These are phyloP conservation scores for Hoplias malabaricus DNA, from an alignment of 2,113 vertebrate species.

Conservation along the genomic window DNA sequence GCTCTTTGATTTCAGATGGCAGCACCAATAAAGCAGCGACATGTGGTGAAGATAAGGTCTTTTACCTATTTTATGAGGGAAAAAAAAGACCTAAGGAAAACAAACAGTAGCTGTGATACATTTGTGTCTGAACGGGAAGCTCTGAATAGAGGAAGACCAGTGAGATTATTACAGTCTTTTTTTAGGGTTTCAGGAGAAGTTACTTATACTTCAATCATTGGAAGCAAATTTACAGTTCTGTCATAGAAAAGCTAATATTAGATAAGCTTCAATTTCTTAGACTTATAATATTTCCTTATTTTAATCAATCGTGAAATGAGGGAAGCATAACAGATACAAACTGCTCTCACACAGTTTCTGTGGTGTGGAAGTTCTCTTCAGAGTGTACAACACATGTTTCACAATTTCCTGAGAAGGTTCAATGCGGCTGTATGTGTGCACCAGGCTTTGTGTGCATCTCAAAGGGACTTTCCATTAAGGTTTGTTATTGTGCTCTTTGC, in stretches of 20 bases:
- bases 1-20: constrained; percentile 4
- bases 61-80: background rate
- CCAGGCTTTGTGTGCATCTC: background rate
- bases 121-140: background rate
- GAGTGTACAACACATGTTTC: background rate
- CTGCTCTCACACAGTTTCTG: background rate
- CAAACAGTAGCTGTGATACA: constrained; percentile 12
- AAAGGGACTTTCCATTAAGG: constrained; percentile 11
- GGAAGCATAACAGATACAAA: background rate
- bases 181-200: background rate
- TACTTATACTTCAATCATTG: background rate
- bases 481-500: background rate
- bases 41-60: background rate
- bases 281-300: background rate
- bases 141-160: background rate
- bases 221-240: constrained; percentile 4
- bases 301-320: background rate
- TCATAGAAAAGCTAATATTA: constrained; percentile 12
- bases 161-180: background rate
- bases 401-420: constrained; percentile 2
- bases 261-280: background rate
- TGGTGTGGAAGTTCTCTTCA: background rate
- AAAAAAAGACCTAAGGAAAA: background rate
- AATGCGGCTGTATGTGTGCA: background rate
- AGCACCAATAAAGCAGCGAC: constrained; percentile 4